phyloP scores from a whole-genome alignment of 2,113 vertebrate species.

The Lagopus muta region DNA sequence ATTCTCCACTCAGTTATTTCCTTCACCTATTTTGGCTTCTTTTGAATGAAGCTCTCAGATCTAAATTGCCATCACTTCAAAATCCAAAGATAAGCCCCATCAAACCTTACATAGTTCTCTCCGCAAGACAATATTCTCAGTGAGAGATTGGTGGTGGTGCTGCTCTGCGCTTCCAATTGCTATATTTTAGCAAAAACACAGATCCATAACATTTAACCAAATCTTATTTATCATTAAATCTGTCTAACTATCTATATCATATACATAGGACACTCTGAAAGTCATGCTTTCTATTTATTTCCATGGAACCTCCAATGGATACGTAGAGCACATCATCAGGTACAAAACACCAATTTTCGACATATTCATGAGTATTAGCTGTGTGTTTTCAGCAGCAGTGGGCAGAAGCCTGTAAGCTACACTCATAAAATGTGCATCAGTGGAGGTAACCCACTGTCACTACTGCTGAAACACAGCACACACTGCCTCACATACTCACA shows the following conservation, averaged over 20 bases:
- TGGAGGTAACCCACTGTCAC: too few relatives aligned
- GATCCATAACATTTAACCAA: neutral
- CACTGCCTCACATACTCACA: too few relatives aligned
- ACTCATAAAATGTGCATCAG: too few relatives aligned
- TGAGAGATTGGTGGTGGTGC: neutral
- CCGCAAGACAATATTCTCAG: neutral
- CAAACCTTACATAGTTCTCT: neutral
- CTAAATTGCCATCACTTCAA: neutral
- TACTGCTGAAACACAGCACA: too few relatives aligned
- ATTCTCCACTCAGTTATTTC: neutral
- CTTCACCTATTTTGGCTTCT: neutral
- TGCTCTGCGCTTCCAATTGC: neutral
- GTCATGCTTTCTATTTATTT: too few relatives aligned
- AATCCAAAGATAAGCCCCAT: neutral
- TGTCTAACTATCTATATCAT: neutral
- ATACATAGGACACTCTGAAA: too few relatives aligned
- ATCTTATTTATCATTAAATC: neutral
- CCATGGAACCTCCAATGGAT: too few relatives aligned
- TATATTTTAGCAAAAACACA: neutral
- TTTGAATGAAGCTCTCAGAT: neutral
- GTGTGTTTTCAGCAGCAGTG: too few relatives aligned
- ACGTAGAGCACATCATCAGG: too few relatives aligned
- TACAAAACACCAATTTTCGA: too few relatives aligned
- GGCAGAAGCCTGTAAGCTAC: too few relatives aligned
- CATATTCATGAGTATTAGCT: too few relatives aligned